Base-by-base conservation (phyloP, 2,888 invertebrate species). In the Drosophila differens region DNA sequence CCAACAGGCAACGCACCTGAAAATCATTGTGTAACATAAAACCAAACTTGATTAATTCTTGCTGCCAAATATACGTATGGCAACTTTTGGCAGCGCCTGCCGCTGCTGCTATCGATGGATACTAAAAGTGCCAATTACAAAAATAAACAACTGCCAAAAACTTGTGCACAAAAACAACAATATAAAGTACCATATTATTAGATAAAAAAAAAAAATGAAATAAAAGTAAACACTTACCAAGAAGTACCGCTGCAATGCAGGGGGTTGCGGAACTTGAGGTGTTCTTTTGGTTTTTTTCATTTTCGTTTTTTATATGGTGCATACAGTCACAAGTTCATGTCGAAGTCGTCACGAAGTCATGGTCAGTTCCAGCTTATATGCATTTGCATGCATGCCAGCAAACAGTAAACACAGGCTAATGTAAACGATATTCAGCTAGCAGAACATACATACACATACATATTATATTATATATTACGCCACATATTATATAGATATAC, bases 91-190 rank as follows among this genome's bases (percentile, higher is more conserved):
- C 37, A 9, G n/a, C 22, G 49, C 28, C 10, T 7, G 9, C 16
- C 2, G 16, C 53, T 54, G 25, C 37, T 52, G 22, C 49, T 63
- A 64, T 71, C 68, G 73, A 82, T 78, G 79, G 44, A 62, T 76
- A 78, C 70, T 59, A 63, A 76, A 85, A 77, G 75, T 85, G 75
- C 84, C 86, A 85, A 88, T 85, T 85, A 88, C 81, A 81, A 73
- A 88, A 88, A 79, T 83, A 81, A 79, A 72, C 77, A 81, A 73
- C 70, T 75, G 66, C 69, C 54, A 64, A 67, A 75, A 70, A 33
- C 22, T 30, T 49, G 28, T 39, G 53, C 49, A 41, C 19, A 59
- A 37, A 22, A 47, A 28, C 28, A 52, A 52, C 54, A 33, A 59
- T 32, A 44, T n/a, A 72, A 44, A 54, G 33, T 28, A 44, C 54